A percentile compares a stretch with the other conserved stretches of the same genome.
Conservation (phyloP, 2,888 invertebrate species). For the Diarsia mendica region DNA sequence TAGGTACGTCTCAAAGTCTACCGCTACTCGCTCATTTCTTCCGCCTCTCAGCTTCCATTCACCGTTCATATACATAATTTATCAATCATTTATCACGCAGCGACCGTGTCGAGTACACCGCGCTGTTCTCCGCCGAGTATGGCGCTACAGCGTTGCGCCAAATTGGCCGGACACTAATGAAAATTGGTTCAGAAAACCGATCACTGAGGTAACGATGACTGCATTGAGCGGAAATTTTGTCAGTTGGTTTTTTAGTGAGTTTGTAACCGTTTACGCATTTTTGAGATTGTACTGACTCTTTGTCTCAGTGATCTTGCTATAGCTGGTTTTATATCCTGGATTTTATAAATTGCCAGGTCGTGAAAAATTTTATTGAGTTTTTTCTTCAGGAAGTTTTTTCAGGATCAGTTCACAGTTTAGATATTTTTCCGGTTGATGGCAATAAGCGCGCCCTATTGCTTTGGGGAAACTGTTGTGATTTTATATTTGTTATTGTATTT, state of each 20-base stretch:
- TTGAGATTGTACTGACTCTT: no score
- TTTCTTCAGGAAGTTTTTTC: background rate
- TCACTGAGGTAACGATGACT: slow-evolving; percentile 28
- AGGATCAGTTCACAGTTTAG: background rate
- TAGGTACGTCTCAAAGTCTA: no score
- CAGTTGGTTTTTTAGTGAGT: slow-evolving; percentile 1
- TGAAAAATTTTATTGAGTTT: background rate
- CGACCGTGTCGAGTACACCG: slow-evolving; percentile 38
- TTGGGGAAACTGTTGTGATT: background rate
- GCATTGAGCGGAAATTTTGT: slow-evolving; percentile 27
- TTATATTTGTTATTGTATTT: background rate
- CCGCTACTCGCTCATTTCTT: slow-evolving; percentile 16
- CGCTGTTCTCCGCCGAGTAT: slow-evolving; percentile 24
- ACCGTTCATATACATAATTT: slow-evolving; percentile 76
- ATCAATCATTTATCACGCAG: slow-evolving; percentile 78
- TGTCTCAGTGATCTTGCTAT: no score
- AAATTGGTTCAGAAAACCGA: slow-evolving; percentile 56
- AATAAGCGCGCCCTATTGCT: background rate
- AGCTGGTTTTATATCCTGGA: no score
- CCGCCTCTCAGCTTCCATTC: slow-evolving; percentile 30
- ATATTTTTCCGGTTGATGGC: background rate
- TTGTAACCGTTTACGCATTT: background rate
- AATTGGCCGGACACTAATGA: slow-evolving; percentile 48
- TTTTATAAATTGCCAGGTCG: no score
- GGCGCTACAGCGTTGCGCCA: slow-evolving; percentile 37